Conservation (phyloP, 2,888 invertebrate species). For the Anoplius nigerrimus region DNA sequence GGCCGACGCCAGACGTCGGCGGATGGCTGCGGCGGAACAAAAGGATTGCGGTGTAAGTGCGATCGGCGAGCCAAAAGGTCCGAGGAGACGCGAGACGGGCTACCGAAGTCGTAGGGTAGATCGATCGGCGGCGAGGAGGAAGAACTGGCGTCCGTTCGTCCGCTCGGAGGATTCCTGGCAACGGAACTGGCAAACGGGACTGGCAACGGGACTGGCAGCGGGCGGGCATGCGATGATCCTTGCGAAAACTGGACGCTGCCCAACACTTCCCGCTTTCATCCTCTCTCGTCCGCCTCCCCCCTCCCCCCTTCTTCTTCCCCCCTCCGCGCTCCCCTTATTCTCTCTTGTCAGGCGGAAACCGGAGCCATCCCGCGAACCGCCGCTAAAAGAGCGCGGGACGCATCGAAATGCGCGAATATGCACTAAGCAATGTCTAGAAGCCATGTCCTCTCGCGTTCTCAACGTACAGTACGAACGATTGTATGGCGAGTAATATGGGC, state of each 20-base stretch:
- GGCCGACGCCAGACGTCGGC: constrained; percentile 1
- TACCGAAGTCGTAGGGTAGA: neutral
- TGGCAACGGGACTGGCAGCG: no score
- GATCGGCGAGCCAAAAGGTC: constrained; percentile 4
- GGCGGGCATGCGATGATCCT: constrained; percentile 17
- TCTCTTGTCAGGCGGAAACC: no score
- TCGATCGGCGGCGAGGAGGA: neutral
- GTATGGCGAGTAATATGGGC: constrained; percentile 20
- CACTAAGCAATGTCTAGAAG: constrained; percentile 62
- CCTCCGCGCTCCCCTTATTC: constrained; percentile 3
- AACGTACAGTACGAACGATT: constrained; percentile 23
- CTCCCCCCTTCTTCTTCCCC: neutral
- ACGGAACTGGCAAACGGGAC: no score
- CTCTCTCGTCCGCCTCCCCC: constrained; percentile 6
- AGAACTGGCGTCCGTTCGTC: neutral
- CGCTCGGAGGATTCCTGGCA: constrained; percentile 37
- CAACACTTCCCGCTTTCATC: constrained; percentile 12
- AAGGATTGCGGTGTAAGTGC: constrained; percentile 2
- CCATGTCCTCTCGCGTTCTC: constrained; percentile 49
- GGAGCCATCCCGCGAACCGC: constrained; percentile 47
- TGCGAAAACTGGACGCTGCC: constrained; percentile 34
- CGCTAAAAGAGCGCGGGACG: constrained; percentile 55
- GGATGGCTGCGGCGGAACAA: neutral
- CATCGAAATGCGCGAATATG: constrained; percentile 37
- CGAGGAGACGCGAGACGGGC: neutral